Evolutionary conservation across 2,888 invertebrate species (phyloP).

Genomic region (Xanthostigma xanthostigma): DNA sequence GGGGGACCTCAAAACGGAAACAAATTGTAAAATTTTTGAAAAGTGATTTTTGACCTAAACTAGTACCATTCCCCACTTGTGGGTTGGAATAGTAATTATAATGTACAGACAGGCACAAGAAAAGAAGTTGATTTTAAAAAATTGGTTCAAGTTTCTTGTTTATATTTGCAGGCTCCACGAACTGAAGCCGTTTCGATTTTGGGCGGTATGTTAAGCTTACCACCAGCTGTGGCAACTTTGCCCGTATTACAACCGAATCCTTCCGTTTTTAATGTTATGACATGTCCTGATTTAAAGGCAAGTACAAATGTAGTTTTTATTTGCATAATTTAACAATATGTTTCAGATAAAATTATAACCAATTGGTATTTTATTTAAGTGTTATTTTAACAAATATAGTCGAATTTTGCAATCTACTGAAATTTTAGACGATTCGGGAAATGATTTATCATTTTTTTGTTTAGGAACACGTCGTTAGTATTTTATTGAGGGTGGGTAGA

Average conservation of each 20-base stretch:
- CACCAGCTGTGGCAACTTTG: slow-evolving; percentile 43
- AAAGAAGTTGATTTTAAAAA: not conserved
- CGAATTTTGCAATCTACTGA: no score
- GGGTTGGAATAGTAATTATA: no score
- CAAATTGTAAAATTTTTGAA: no score
- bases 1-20: no score
- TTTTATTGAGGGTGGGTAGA: slow-evolving; percentile 74
- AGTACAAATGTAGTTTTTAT: slow-evolving; percentile 5
- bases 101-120: not conserved
- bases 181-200: slow-evolving; percentile 83
- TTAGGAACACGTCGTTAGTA: slow-evolving; percentile 75
- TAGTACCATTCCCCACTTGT: no score
- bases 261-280: slow-evolving; percentile 34
- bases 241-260: slow-evolving; percentile 41
- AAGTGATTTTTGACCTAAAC: no score
- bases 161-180: slow-evolving; percentile 40
- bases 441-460: slow-evolving; percentile 12
- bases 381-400: not conserved
- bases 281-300: slow-evolving; percentile 66
- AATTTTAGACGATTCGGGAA: not conserved
- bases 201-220: slow-evolving; percentile 72
- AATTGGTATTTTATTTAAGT: slow-evolving; percentile 5
- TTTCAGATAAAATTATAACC: no score
- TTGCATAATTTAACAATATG: not conserved
- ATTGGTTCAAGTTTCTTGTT: slow-evolving; percentile 1